Conservation (phyloP, 2,113 vertebrate species). For the Neolamprologus sp. region DNA sequence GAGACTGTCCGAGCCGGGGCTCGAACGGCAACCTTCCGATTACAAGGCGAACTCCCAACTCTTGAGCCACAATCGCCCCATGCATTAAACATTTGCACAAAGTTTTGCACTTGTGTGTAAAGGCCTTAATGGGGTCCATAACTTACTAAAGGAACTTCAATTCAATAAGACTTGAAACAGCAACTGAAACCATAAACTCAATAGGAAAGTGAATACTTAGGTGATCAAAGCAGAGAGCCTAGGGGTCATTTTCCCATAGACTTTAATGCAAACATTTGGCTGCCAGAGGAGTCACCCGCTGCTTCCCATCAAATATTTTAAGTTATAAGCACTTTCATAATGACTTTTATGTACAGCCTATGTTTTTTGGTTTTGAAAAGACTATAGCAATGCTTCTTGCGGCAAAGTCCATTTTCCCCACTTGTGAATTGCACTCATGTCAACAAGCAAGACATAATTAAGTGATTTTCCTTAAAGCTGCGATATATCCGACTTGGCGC, state of each 20-base stretch:
- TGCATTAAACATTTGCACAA: background rate
- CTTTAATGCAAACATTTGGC: background rate
- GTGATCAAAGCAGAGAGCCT: background rate
- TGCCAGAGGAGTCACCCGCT: background rate
- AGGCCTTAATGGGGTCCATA: background rate
- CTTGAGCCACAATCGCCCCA: background rate
- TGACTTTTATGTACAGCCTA: background rate
- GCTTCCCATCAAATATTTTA: background rate
- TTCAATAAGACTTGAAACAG: background rate
- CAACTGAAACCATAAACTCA: background rate
- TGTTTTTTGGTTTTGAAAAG: background rate
- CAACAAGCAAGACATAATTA: background rate
- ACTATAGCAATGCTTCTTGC: background rate
- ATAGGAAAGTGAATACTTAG: background rate
- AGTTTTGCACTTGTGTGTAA: background rate
- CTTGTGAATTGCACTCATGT: background rate
- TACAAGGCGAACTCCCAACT: accelerated
- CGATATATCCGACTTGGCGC: background rate
- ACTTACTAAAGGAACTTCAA: background rate
- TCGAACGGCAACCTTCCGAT: background rate
- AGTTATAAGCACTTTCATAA: background rate
- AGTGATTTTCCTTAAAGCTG: background rate
- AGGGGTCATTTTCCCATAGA: background rate
- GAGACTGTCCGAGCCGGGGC: too few relatives aligned
- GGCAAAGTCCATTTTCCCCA: background rate